A percentile compares a stretch with the other conserved stretches of the same genome.
These are phyloP conservation scores for Carollia perspicillata DNA, from an alignment of 2,113 vertebrate species.

Conservation along the genomic window DNA sequence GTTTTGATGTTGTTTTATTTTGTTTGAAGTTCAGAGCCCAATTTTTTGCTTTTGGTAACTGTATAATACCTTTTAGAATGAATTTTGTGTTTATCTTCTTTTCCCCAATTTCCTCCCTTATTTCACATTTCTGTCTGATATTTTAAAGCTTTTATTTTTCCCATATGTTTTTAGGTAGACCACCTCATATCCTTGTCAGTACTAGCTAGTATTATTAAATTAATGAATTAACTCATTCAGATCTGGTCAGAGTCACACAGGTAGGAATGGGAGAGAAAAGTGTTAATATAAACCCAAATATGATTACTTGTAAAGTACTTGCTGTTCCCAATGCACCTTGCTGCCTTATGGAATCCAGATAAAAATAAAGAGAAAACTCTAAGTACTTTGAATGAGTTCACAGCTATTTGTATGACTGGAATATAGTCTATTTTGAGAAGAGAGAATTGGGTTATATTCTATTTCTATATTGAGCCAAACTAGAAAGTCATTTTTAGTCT, in stretches of 20 bases:
- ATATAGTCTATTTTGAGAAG: slow-evolving; percentile 55
- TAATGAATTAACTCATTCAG: background rate
- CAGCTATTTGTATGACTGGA: slow-evolving; percentile 52
- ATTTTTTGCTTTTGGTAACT: background rate
- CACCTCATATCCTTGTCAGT: background rate
- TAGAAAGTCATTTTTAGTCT: slow-evolving; percentile 52
- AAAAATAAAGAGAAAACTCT: slow-evolving; percentile 23
- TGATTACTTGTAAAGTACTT: background rate
- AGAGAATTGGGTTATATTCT: slow-evolving; percentile 59
- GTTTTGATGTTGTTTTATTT: slow-evolving; percentile 12
- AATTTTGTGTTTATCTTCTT: background rate
- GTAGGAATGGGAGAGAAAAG: background rate
- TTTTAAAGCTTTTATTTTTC: slow-evolving; percentile 7
- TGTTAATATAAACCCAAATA: background rate
- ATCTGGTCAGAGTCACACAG: background rate
- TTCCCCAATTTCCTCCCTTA: background rate
- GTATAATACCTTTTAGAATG: background rate
- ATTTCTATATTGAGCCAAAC: slow-evolving; percentile 40
- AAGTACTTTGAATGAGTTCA: slow-evolving; percentile 37
- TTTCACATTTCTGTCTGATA: background rate
- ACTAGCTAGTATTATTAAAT: background rate
- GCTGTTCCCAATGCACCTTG: background rate
- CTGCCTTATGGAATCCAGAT: background rate
- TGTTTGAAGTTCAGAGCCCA: slow-evolving; percentile 19
- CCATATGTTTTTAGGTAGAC: background rate